phyloP scores from a whole-genome alignment of 2,888 invertebrate species.

The Coecobrya sp. region DNA sequence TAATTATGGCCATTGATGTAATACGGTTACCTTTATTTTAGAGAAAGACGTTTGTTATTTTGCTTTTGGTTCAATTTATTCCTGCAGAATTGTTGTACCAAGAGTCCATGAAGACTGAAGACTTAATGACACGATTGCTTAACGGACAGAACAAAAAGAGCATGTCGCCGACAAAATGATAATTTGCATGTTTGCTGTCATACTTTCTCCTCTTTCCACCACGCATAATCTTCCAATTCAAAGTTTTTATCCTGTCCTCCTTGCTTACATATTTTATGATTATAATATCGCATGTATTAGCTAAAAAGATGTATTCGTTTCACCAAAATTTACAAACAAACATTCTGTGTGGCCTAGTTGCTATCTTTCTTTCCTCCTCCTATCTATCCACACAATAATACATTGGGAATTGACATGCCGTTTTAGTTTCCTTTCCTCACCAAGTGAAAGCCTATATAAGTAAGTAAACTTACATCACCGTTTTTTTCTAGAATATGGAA shows the following conservation, averaged over 20 bases:
- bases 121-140: background rate
- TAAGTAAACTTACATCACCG: background rate
- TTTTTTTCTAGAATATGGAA: slow-evolving; percentile 32
- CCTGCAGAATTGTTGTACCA: no score
- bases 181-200: background rate
- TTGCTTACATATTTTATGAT: background rate
- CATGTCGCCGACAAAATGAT: background rate
- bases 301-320: background rate
- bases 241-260: background rate
- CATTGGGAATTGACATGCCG: slow-evolving; percentile 31
- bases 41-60: no score
- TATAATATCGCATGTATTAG: background rate
- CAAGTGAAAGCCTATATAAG: background rate
- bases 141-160: background rate
- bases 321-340: background rate
- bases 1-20: no score
- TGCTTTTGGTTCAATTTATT: no score
- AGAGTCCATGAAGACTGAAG: background rate
- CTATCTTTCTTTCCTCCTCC: background rate
- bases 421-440: background rate
- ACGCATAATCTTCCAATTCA: background rate
- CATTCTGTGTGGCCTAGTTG: background rate
- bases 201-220: background rate
- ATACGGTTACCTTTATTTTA: no score
- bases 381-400: background rate